Base-by-base conservation (phyloP, 2,113 vertebrate species). In the Leptobrachium ailaonicum region DNA sequence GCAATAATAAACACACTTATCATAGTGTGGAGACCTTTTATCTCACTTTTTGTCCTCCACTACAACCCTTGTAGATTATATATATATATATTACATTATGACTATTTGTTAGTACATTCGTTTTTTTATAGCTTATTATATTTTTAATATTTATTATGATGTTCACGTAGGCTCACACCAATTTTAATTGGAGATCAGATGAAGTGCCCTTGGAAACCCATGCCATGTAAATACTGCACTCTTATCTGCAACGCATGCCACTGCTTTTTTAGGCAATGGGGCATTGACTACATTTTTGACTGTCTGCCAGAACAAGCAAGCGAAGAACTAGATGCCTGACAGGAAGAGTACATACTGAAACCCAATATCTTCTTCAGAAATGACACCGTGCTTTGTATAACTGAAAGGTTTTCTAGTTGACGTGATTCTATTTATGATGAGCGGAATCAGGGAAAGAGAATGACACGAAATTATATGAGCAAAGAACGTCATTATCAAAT, bases 231-330 rank as follows among this genome's bases (percentile, higher is more conserved):
- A 81, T 81, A 69, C 63, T 42, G 72, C 40, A 42, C 44, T 53
- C 72, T 69, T 81, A 81, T 47, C 54, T 69, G 54, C 71, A 62
- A 42, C 10, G 47, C 72, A 81, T 81, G 53, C 79, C 79, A 50
- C 40, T 44, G 64, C 79, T 81, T 75, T 81, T 81, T 75, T 81
- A 75, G 79, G 56, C 40, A 12, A 73, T n/a, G 72, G 75, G 64
- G 78, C 66, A 56, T 69, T 67, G 64, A 68, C 41, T 47, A 60
- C 50, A 81, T 74, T 75, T 56, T 75, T 81, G 79, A 62, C 6
- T 50, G 41, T 11, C 54, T 75, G 72, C 71, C 79, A 81, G 79
- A 69, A 81, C 58, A 75, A 43, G 56, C 79, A 62, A 56, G 66
- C 66, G 54, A 69, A 32, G 50, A 74, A 58, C 10, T n/a, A 69